Percentiles rank a stretch among this genome's conserved stretches.
These are phyloP conservation scores for Phaedon cochleariae DNA, from an alignment of 2,888 invertebrate species.

Conservation along the genomic window DNA sequence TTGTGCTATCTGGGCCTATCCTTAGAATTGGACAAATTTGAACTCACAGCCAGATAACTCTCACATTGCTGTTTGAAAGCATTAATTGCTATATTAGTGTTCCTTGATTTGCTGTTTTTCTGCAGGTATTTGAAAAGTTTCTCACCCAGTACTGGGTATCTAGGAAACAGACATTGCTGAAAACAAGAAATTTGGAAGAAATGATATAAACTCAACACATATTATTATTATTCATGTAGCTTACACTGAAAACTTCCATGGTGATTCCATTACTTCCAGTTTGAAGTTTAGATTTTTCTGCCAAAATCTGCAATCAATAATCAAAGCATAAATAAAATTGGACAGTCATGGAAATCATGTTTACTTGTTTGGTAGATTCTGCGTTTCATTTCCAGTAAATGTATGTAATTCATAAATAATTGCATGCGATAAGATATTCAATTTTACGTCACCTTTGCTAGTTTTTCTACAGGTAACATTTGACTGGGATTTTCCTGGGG, in stretches of 20 bases:
- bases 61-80: constrained; percentile 81
- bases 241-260: constrained; percentile 70
- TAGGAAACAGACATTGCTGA: constrained; percentile 81
- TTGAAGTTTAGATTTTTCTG: constrained; percentile 74
- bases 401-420: constrained; percentile 11
- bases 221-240: no score
- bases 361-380: no score
- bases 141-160: constrained; percentile 75
- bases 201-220: background rate
- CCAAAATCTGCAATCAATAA: constrained; percentile 68
- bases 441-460: constrained; percentile 71
- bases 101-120: constrained; percentile 68
- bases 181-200: constrained; percentile 37
- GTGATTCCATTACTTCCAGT: constrained; percentile 78
- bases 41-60: constrained; percentile 64
- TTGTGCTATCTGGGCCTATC: no score
- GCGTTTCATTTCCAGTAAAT: background rate
- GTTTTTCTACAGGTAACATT: constrained; percentile 77
- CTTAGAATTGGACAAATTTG: no score
- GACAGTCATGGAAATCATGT: no score
- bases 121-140: constrained; percentile 74
- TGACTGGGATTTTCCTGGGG: constrained; percentile 67
- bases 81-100: constrained; percentile 68
- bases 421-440: constrained; percentile 31
- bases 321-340: no score